Base-by-base conservation (phyloP, 2,113 vertebrate genomes). In the Varanus salvator region DNA sequence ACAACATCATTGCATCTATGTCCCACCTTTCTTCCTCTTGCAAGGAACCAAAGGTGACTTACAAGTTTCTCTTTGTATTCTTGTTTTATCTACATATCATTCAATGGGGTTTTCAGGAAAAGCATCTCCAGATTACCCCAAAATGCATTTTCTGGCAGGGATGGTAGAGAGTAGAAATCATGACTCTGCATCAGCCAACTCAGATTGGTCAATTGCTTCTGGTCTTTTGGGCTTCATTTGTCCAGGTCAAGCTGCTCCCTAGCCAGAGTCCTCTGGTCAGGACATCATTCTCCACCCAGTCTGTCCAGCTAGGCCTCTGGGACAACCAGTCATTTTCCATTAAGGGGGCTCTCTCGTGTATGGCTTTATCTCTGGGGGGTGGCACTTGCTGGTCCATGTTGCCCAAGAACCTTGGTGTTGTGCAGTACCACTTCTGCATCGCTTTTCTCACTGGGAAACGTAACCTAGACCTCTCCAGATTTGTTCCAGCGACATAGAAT, bases 41-140 rank as follows among this genome's bases (percentile, higher is more conserved):
- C 38, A 44, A 44, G 38, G 38, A 44, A 44, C 38, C 38, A 44
- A 44, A 44, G 38, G 38, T 44, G 38, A 44, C 38, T 44, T 44
- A 44, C 38, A 44, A 44, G 38, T 44, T 44, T 44, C 38, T 44
- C 38, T 44, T 44, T 44, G 38, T 44, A 44, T 44, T 44, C 38
- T 3, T 44, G 38, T 44, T 44, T 44, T 44, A 44, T 44, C 38
- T 44, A 3, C 38, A 44, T 44, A 44, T 86, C 89, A 19, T 86
- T 86, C 60, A 81, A 68, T 88, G 7, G 38, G 23, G 23, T 75
- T 85, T 84, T 66, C 15, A 82, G 68, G 71, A 86, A 85, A 90
- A 88, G 2, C 60, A 92, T 14, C 54, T 25, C 50, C 11, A 19
- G 19, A 34, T 3, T 82, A 23, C 31, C 31, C 15, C 64, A 84